These are phyloP conservation scores for Drosophila pseudoananassae DNA, from an alignment of 1,140 invertebrate species.

Conservation along the genomic window DNA sequence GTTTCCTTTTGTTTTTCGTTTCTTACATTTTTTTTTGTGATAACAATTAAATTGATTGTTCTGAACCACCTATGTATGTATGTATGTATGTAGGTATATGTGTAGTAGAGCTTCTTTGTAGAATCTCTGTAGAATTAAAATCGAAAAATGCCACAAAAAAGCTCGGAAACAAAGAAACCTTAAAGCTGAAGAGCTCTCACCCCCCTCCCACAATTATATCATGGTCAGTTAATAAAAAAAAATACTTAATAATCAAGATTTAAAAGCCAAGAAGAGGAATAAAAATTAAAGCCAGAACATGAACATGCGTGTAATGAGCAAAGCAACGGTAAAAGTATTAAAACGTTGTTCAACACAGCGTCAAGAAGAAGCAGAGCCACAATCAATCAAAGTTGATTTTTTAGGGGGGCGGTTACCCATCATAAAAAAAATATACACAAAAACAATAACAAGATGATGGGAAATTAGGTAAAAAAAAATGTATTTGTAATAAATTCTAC, in stretches of 20 bases:
- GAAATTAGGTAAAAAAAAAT: not conserved
- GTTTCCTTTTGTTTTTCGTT: slow-evolving; percentile 13
- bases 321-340: slow-evolving; percentile 65
- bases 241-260: slow-evolving; percentile 25
- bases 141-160: slow-evolving; percentile 16
- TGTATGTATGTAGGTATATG: too few species aligned
- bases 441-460: not conserved
- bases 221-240: slow-evolving; percentile 6
- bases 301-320: slow-evolving; percentile 68
- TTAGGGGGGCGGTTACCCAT: slow-evolving; percentile 15
- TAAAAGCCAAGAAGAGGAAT: slow-evolving; percentile 3
- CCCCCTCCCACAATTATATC: slow-evolving; percentile 1
- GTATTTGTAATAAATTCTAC: not conserved
- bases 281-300: slow-evolving; percentile 50
- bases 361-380: slow-evolving; percentile 14
- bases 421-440: slow-evolving; percentile 1
- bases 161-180: slow-evolving; percentile 9
- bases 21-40: slow-evolving; percentile 11
- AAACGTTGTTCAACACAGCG: slow-evolving; percentile 22
- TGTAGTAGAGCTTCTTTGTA: too few species aligned
- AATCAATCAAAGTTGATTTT: slow-evolving; percentile 25
- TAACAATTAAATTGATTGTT: slow-evolving; percentile 78
- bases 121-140: slow-evolving; percentile 1
- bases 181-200: not conserved
- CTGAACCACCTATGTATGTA: slow-evolving; percentile 30